phyloP scores from a whole-genome alignment of 2,797 vertebrate species.

The Malurus leucopterus region DNA sequence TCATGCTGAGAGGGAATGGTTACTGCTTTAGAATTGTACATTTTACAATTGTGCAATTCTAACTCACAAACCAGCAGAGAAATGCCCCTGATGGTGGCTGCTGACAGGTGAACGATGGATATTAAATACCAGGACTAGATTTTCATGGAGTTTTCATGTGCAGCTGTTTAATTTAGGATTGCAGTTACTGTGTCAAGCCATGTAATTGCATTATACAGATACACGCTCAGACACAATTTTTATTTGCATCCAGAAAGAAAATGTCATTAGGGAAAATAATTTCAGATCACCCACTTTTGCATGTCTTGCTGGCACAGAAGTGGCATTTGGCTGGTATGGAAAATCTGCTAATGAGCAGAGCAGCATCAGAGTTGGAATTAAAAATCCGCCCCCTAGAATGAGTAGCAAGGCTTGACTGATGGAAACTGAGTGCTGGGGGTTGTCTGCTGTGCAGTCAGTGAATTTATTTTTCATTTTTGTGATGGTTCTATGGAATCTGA shows the following conservation, averaged over 20 bases:
- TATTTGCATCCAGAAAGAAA: conserved; percentile 29
- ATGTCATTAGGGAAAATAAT: neutral
- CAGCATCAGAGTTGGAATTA: neutral
- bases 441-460: neutral
- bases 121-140: neutral
- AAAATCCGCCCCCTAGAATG: neutral
- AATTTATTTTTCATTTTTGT: neutral
- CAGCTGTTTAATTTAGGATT: neutral
- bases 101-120: neutral
- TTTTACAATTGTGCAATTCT: neutral
- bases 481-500: neutral
- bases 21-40: neutral
- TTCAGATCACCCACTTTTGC: neutral
- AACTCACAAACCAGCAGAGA: neutral
- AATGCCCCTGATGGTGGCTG: neutral
- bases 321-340: neutral
- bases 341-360: neutral
- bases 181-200: neutral
- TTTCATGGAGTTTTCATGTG: neutral
- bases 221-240: neutral
- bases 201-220: neutral
- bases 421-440: neutral
- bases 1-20: neutral
- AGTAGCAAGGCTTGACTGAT: neutral
- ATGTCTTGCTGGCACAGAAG: neutral